Conservation (phyloP, 2,888 invertebrate genomes). For the Cephus nigrinus region DNA sequence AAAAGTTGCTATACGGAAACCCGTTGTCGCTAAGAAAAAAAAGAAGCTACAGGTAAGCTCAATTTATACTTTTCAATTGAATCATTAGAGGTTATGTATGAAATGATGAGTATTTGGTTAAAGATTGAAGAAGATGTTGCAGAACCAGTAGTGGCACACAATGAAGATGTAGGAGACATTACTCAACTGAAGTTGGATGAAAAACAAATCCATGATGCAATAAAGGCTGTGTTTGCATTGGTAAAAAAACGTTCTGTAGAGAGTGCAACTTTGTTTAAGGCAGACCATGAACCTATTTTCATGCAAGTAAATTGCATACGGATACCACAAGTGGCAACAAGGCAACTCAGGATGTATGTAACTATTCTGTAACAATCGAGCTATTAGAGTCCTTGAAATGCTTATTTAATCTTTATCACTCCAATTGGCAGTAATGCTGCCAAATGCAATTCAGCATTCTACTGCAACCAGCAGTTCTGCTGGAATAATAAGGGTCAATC, state of each 20-base stretch:
- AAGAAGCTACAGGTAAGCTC: conserved; percentile 8
- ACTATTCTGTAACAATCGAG: background rate
- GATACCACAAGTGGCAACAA: conserved; percentile 72
- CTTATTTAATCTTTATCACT: background rate
- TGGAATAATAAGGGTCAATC: too few species aligned
- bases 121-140: background rate
- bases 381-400: background rate
- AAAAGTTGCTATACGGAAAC: background rate
- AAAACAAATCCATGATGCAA: conserved; percentile 52
- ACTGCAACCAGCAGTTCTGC: too few species aligned
- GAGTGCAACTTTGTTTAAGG: conserved; percentile 68
- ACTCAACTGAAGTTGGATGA: conserved; percentile 32
- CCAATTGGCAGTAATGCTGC: too few species aligned
- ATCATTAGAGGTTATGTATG: background rate
- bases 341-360: conserved; percentile 75
- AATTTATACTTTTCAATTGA: background rate
- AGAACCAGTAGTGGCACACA: conserved; percentile 7
- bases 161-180: conserved; percentile 11
- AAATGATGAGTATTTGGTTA: background rate
- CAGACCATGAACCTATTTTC: conserved; percentile 70
- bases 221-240: conserved; percentile 60
- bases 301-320: conserved; percentile 74
- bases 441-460: too few species aligned
- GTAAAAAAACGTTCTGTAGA: conserved; percentile 50
- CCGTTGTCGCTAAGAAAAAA: background rate